Conservation (phyloP, 2,113 vertebrate genomes). For the Mixornis gularis region DNA sequence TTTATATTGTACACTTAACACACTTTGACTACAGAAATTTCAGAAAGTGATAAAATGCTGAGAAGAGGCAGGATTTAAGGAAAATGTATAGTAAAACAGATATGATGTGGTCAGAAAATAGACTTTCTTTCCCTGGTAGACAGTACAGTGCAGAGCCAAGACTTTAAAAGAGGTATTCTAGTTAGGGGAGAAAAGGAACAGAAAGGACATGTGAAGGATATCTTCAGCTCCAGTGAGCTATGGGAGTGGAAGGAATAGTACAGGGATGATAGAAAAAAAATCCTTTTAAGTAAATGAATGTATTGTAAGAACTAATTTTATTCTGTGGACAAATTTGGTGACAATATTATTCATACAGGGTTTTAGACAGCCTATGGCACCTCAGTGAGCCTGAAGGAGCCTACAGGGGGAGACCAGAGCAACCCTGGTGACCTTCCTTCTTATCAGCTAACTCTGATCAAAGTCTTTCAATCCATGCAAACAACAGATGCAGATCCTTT, state of each 20-base stretch:
- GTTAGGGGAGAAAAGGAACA: neutral
- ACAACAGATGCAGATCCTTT: neutral
- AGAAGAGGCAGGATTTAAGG: neutral
- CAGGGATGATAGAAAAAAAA: neutral
- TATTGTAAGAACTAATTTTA: neutral
- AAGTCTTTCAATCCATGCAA: neutral
- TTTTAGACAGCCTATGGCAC: neutral
- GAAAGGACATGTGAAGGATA: neutral
- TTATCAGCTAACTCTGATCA: neutral
- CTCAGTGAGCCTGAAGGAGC: neutral
- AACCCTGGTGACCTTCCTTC: neutral
- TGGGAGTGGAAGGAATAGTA: neutral
- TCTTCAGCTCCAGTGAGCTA: neutral
- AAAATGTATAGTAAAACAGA: neutral
- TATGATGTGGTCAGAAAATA: neutral
- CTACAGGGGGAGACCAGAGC: neutral
- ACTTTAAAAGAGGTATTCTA: neutral
- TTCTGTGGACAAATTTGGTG: neutral
- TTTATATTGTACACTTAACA: neutral
- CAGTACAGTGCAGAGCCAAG: neutral
- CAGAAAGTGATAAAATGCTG: neutral
- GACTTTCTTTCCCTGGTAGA: neutral
- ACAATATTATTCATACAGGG: rapidly evolving
- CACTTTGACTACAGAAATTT: neutral
- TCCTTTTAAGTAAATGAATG: neutral